Evolutionary conservation across 2,113 vertebrate species (phyloP).

Genomic region (Polypterus bichir): DNA sequence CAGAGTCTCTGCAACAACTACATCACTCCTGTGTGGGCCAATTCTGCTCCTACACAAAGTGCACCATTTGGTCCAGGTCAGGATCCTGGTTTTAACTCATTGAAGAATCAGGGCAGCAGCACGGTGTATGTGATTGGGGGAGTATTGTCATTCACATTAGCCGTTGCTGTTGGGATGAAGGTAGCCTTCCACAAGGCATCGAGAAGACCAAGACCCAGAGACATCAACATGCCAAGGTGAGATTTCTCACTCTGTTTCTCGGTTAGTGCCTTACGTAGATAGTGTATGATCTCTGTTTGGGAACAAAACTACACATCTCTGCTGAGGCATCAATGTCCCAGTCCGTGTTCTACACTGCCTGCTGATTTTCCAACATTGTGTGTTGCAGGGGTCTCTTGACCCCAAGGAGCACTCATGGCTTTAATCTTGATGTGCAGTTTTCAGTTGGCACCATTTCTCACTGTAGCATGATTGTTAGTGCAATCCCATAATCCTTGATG

Average conservation of each 20-base stretch:
- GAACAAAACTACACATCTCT: too few species aligned
- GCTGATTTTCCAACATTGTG: too few species aligned
- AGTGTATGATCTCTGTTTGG: too few species aligned
- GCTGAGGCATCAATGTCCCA: not conserved
- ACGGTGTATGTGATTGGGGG: conserved; percentile 79
- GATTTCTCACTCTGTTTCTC: not conserved
- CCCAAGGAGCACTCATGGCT: too few species aligned
- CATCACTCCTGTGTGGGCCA: conserved; percentile 72
- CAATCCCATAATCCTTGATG: too few species aligned
- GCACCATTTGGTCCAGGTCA: conserved; percentile 34
- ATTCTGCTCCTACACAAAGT: conserved; percentile 47
- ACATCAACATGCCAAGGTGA: conserved; percentile 80
- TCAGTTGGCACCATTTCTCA: too few species aligned
- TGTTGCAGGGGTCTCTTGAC: too few species aligned
- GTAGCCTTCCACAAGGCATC: conserved; percentile 83
- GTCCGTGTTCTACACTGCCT: not conserved
- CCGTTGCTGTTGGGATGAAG: conserved; percentile 70
- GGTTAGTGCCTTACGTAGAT: too few species aligned
- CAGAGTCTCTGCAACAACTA: conserved; percentile 74
- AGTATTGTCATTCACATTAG: conserved; percentile 74
- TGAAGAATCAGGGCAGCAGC: conserved; percentile 64
- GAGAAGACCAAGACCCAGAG: conserved; percentile 64
- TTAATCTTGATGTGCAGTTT: too few species aligned
- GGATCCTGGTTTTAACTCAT: conserved; percentile 47
- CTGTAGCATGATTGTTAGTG: too few species aligned